These are phyloP conservation scores for Bactericera cockerelli DNA, from an alignment of 1,140 invertebrate species.

Conservation along the genomic window DNA sequence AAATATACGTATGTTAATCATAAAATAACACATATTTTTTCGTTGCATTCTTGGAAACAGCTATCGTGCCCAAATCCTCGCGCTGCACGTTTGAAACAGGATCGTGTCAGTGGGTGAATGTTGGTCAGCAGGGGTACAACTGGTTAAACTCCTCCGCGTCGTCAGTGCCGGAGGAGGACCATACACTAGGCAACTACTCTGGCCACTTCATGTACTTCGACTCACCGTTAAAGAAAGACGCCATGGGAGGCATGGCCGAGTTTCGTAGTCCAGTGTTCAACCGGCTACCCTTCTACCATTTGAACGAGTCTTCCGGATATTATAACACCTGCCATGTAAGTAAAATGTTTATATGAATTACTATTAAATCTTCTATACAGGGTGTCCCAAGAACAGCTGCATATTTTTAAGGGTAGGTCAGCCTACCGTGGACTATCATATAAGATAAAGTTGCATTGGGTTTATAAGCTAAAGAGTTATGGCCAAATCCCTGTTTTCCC, in stretches of 20 bases:
- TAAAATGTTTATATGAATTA: too few species aligned
- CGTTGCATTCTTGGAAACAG: too few species aligned
- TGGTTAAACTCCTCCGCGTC: constrained; percentile 29
- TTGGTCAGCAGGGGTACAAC: constrained; percentile 15
- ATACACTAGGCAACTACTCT: constrained; percentile 47
- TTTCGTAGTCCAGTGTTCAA: constrained; percentile 64
- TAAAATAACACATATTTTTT: too few species aligned
- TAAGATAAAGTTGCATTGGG: too few species aligned
- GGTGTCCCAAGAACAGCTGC: too few species aligned
- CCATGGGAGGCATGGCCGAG: constrained; percentile 45
- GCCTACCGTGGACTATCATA: too few species aligned
- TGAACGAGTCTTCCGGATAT: constrained; percentile 50
- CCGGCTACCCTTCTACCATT: constrained; percentile 61
- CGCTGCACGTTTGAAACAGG: constrained; percentile 54
- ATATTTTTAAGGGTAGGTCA: too few species aligned
- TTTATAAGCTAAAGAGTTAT: too few species aligned
- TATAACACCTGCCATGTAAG: constrained; percentile 65
- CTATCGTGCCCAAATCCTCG: constrained; percentile 49
- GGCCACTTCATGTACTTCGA: constrained; percentile 50
- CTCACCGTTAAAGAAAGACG: constrained; percentile 38
- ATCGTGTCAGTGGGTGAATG: constrained; percentile 49
- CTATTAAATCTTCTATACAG: too few species aligned
- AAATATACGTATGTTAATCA: too few species aligned
- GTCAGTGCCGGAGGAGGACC: constrained; percentile 55
- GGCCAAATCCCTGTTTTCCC: too few species aligned